These are phyloP conservation scores for Triplophysa bombifrons DNA, from an alignment of 2,797 vertebrate species.

Conservation along the genomic window DNA sequence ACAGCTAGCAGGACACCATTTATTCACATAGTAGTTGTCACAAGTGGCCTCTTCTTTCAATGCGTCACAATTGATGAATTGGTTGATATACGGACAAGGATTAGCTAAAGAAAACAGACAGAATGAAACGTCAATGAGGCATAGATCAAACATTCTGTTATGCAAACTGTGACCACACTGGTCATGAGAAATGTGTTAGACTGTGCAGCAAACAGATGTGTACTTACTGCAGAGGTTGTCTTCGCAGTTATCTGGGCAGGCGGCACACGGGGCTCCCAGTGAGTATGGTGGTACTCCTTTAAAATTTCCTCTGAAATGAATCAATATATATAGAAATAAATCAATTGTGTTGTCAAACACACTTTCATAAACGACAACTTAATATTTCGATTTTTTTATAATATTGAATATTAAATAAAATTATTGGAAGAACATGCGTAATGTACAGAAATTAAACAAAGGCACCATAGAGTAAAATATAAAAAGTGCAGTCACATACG, in stretches of 20 bases:
- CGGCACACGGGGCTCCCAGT: constrained; percentile 61
- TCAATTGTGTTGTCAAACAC: neutral
- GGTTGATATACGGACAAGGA: constrained; percentile 70
- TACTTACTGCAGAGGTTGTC: constrained; percentile 76
- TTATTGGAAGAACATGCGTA: too few relatives aligned
- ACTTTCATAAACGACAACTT: neutral
- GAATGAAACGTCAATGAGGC: neutral
- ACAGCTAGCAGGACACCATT: constrained; percentile 68
- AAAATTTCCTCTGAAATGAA: constrained; percentile 73
- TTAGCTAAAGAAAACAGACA: constrained; percentile 66
- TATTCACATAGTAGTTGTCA: neutral
- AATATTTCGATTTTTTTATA: neutral
- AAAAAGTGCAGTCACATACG: constrained; percentile 64
- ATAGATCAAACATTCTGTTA: neutral
- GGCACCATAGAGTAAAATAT: neutral
- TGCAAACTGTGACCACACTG: neutral
- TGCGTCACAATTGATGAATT: constrained; percentile 63
- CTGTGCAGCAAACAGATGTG: neutral
- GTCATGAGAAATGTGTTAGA: neutral
- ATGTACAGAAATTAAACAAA: neutral
- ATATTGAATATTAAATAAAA: too few relatives aligned
- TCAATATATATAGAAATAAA: constrained; percentile 18
- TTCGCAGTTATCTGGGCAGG: constrained; percentile 68
- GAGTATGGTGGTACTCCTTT: constrained; percentile 63
- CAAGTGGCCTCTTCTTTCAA: constrained; percentile 55